Base-by-base conservation (phyloP, 2,797 vertebrate genomes). In the Nyctalus aviator region DNA sequence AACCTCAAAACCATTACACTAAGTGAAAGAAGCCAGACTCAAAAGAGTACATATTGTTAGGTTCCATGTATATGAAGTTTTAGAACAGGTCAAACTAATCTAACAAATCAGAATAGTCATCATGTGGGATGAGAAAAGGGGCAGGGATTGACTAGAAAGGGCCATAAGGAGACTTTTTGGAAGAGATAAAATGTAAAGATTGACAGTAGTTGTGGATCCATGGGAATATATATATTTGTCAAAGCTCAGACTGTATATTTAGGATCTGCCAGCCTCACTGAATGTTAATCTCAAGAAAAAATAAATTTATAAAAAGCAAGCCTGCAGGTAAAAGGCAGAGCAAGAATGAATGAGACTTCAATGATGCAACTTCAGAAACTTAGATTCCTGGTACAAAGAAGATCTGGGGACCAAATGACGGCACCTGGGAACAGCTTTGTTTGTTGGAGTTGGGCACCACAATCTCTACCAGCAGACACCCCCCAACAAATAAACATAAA, bases 161-260 rank as follows among this genome's bases (percentile, higher is more conserved):
- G 18, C 0, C 2, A 62, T 32, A 91, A 91, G 66, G 44, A 14
- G 21, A 44, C 35, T 64, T 94, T 86, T 18, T 75, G 48, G 76
- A 13, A 6, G 23, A 89, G 6, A 76, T 55, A 79, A 88, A 53
- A 81, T 66, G 59, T 62, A 30, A 62, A 62, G 12, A 30, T 77
- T 87, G 62, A 79, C 53, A 62, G 30, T 53, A 8, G 66, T 78
- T n/a, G n/a, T 92, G 8, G 48, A 53, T 23, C 23, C 55, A 72
- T 96, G 62, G 20, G 30, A 83, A n/a, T 62, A 89, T 17, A 89
- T 17, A 15, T 50, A 79, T 82, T 82, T 91, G 53, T 92, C 77
- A 83, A 81, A 90, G 73, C 64, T 66, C 66, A 86, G 62, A 76
- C 44, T 81, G 11, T 69, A 23, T 81, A n/a, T 14, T 84, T 95